Conservation (phyloP, 2,113 vertebrate genomes). For the Gallinago undulata region DNA sequence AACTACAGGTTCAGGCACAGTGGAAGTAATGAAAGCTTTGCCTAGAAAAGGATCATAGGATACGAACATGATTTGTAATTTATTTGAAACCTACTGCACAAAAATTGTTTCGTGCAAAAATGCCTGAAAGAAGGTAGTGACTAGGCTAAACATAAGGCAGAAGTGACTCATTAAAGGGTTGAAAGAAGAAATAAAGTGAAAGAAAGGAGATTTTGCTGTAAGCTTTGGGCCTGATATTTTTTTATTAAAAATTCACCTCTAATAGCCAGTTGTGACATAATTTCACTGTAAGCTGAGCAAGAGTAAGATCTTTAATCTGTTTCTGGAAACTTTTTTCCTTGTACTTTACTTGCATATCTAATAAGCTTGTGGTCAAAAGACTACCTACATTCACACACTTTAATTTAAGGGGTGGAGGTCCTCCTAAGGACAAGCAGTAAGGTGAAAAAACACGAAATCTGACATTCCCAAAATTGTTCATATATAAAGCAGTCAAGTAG, state of each 20-base stretch:
- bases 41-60: neutral
- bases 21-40: neutral
- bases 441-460: neutral
- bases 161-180: neutral
- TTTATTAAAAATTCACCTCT: neutral
- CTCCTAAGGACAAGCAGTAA: neutral
- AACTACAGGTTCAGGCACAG: neutral
- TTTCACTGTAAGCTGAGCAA: neutral
- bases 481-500: neutral
- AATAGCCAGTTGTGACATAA: neutral
- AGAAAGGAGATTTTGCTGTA: neutral
- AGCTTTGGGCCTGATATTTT: neutral
- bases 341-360: neutral
- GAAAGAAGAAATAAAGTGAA: neutral
- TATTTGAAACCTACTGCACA: neutral
- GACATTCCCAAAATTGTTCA: neutral
- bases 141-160: neutral
- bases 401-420: neutral
- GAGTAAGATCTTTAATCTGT: neutral
- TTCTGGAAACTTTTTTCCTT: neutral
- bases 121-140: neutral
- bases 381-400: neutral
- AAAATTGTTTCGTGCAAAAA: neutral
- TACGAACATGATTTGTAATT: fast-evolving
- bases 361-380: neutral